Conservation (phyloP, 2,797 vertebrate species). For the Caiman crocodilus region DNA sequence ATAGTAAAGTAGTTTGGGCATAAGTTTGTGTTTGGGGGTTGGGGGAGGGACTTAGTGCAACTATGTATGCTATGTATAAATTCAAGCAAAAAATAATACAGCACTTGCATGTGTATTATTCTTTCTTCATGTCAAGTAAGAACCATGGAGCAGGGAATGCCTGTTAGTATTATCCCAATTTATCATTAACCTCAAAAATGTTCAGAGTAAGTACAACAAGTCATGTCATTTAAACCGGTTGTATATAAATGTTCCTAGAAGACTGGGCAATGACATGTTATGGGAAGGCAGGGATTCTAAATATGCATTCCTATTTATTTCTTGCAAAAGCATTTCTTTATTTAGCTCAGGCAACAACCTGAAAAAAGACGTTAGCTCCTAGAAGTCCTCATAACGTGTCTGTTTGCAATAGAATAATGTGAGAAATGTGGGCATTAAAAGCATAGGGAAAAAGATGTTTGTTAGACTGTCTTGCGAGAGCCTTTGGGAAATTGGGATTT, state of each 20-base stretch:
- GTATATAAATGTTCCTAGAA: background rate
- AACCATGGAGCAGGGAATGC: background rate
- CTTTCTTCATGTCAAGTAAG: background rate
- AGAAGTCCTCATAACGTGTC: background rate
- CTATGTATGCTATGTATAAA: background rate
- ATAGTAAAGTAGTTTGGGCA: background rate
- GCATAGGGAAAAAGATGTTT: slow-evolving; percentile 31
- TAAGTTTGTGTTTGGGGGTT: background rate
- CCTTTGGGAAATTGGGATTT: slow-evolving; percentile 29
- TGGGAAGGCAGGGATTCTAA: background rate
- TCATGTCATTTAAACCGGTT: background rate
- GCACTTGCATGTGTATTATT: fast-evolving
- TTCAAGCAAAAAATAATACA: background rate
- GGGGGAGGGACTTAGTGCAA: background rate
- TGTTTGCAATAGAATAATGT: background rate
- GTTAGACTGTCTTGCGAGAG: background rate
- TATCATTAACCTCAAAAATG: background rate
- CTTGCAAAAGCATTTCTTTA: background rate
- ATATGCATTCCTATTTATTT: background rate
- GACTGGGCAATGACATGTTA: background rate
- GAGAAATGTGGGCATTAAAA: background rate
- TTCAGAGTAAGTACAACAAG: background rate
- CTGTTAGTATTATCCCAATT: background rate
- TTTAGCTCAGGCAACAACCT: background rate
- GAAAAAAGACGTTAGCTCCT: background rate